These are phyloP conservation scores for Pelecanoides urinatrix DNA, from an alignment of 2,113 vertebrate genomes.

Conservation along the genomic window DNA sequence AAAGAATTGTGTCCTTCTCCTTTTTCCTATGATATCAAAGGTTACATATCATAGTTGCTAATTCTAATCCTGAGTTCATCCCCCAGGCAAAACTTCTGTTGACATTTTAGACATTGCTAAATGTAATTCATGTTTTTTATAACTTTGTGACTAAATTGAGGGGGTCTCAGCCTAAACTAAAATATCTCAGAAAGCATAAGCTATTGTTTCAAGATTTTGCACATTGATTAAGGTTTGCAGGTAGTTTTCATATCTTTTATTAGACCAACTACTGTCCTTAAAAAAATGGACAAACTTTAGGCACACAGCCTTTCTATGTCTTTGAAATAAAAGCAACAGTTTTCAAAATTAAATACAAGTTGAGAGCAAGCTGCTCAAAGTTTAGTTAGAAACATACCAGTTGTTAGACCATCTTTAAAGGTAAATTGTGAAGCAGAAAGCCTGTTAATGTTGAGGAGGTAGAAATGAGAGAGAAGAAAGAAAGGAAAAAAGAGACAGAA, in stretches of 20 bases:
- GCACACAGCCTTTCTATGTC: background rate
- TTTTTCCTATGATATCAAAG: background rate
- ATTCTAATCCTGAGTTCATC: background rate
- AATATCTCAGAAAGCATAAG: background rate
- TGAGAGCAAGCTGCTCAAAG: background rate
- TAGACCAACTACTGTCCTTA: background rate
- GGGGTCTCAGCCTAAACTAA: background rate
- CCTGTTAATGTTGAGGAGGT: background rate
- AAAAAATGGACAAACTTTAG: background rate
- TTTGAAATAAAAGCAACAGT: background rate
- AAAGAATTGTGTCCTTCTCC: background rate
- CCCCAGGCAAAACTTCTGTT: background rate
- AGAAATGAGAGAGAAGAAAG: background rate
- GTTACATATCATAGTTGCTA: background rate
- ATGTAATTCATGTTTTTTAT: background rate
- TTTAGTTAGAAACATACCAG: background rate
- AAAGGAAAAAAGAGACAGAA: background rate
- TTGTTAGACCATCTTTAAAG: background rate
- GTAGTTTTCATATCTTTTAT: background rate
- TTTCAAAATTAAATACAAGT: background rate
- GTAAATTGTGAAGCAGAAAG: background rate
- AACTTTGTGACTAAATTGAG: background rate
- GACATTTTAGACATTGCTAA: background rate
- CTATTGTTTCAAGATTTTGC: background rate
- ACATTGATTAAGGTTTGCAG: background rate